These are phyloP conservation scores for Ptyas mucosa DNA, from an alignment of 2,113 vertebrate species.

Conservation along the genomic window DNA sequence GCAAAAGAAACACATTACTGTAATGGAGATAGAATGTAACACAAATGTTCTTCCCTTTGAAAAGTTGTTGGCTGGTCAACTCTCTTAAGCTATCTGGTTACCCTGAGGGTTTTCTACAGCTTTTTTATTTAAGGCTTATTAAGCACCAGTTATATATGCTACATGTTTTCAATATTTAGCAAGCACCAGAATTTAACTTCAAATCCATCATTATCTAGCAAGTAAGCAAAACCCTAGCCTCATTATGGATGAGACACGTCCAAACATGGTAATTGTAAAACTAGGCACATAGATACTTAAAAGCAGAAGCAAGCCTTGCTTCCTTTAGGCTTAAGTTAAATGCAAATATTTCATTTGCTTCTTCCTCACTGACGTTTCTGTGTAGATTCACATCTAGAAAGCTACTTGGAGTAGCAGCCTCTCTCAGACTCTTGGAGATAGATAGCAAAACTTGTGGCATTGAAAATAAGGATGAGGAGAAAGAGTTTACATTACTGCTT, in stretches of 20 bases:
- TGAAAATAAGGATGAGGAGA: neutral
- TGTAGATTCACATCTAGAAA: neutral
- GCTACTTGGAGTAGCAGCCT: neutral
- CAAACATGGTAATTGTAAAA: conserved; percentile 6
- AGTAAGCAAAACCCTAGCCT: conserved; percentile 20
- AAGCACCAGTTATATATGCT: conserved; percentile 11
- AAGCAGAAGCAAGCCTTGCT: conserved; percentile 1
- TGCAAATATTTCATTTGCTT: neutral
- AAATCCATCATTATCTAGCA: conserved; percentile 5
- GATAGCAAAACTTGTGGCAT: neutral
- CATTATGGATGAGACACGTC: conserved; percentile 7
- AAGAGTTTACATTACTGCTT: neutral
- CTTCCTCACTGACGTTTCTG: neutral
- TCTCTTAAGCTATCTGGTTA: conserved; percentile 32
- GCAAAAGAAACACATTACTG: conserved; percentile 43
- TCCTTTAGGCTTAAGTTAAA: neutral
- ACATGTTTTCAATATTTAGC: conserved; percentile 36
- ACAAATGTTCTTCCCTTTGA: conserved; percentile 46
- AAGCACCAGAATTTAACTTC: conserved; percentile 36
- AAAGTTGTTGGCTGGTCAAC: conserved; percentile 28
- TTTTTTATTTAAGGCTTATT: conserved; percentile 24
- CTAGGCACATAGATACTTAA: neutral
- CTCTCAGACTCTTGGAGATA: neutral
- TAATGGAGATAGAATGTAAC: conserved; percentile 26
- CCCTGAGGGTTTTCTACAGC: conserved; percentile 27